Evolutionary conservation across 2,888 invertebrate genomes (phyloP), one percentile per base, ranked within the genome.

Genomic region (Timandra comae): DNA sequence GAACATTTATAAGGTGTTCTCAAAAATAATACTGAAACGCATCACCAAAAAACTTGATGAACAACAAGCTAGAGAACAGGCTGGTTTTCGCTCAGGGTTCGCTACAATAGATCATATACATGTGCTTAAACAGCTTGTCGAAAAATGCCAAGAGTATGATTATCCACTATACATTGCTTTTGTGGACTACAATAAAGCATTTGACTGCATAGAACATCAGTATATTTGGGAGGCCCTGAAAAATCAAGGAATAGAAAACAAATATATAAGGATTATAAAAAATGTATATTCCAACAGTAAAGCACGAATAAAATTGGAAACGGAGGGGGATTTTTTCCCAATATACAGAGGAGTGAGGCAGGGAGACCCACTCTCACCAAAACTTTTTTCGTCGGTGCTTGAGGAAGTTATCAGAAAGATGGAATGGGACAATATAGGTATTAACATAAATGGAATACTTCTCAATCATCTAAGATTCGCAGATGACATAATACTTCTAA

Each of bases 31-130:
- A 22, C 7, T 20, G 7, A 20, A 20, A 20, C 20, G 20, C 2
- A 20, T 20, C 22, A 22, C 5, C 2, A 22, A 22, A 22, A 22
- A 22, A 22, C 22, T 22, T 7, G 7, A 22, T 22, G 22, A 22
- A 22, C 22, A 22, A 27, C 27, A 27, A 27, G 13, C 27, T 19
- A 27, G 19, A 19, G 27, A 27, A 27, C 27, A 27, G 27, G 16
- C 27, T 2, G 19, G 27, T 19, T 27, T 27, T 7, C 16, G 27
- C 13, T 27, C 27, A 7, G 27, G 19, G 8, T 27, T 27, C 13
- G 7, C 29, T 3, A 46, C 34, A 7, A 27, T 27, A 27, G 46
- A 55, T 13, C 11, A 34, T 0, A 63, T 19, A n/a, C 31, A 31
- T 10, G 11, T 22, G 7, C 11, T 32, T 2, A 32, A 26, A 20